phyloP scores from a whole-genome alignment of 2,797 vertebrate species.

The Coccyzus lansbergi region DNA sequence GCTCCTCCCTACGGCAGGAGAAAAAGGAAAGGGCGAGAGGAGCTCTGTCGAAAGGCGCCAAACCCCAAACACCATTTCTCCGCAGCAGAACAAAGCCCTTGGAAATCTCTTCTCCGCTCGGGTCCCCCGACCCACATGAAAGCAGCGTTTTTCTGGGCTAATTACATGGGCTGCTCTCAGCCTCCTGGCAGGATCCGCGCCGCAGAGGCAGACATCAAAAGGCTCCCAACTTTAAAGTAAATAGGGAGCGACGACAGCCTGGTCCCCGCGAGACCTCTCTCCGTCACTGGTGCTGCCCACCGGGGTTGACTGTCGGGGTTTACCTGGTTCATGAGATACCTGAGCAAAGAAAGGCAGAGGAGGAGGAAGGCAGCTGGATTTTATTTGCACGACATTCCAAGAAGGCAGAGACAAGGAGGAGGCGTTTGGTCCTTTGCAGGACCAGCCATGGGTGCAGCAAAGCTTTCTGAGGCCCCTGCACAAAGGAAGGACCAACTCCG shows the following conservation, averaged over 20 bases:
- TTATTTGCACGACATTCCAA: background rate
- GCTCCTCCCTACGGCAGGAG: background rate
- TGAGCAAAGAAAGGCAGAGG: background rate
- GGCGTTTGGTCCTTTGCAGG: background rate
- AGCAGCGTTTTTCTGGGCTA: background rate
- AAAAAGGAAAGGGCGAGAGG: background rate
- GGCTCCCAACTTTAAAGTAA: conserved; percentile 12
- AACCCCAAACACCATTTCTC: background rate
- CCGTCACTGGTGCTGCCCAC: fast-evolving
- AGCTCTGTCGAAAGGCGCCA: background rate
- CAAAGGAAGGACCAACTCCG: background rate
- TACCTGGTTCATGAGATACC: background rate
- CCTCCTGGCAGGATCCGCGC: background rate
- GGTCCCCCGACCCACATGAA: conserved; percentile 4
- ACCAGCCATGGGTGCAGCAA: background rate
- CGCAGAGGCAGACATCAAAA: conserved; percentile 53
- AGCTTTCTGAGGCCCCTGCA: background rate
- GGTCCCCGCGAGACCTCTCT: background rate
- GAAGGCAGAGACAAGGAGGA: background rate
- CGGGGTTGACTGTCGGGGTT: background rate
- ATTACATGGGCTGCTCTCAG: conserved; percentile 2
- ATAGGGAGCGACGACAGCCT: background rate
- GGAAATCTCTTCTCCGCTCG: background rate
- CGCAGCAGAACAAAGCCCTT: conserved; percentile 14
- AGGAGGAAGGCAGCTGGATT: background rate